Conservation (phyloP, 2,113 vertebrate genomes). For the Otocyon megalotis region DNA sequence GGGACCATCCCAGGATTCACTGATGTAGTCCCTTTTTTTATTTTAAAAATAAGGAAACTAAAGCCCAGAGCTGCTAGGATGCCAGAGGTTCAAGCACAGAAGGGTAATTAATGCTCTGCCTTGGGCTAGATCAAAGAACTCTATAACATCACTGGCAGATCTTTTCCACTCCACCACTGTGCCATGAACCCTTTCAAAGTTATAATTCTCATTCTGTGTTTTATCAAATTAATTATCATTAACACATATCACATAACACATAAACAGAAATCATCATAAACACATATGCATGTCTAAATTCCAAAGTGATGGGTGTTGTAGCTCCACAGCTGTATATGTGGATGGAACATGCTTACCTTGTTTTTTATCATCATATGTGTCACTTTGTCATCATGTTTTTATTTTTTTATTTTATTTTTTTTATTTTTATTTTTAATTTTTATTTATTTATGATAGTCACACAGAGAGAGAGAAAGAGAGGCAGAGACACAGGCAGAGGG, state of each 20-base stretch:
- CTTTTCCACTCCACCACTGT: neutral
- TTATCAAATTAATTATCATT: neutral
- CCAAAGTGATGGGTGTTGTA: neutral
- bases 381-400: neutral
- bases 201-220: constrained; percentile 19
- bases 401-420: too few species aligned
- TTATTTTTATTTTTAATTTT: too few species aligned
- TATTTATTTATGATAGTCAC: too few species aligned
- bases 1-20: neutral
- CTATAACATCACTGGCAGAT: neutral
- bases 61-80: neutral
- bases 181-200: neutral
- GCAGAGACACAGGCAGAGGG: too few species aligned
- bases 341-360: neutral
- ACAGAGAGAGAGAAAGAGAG: too few species aligned
- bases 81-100: neutral
- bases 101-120: neutral
- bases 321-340: neutral
- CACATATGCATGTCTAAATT: neutral
- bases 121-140: neutral
- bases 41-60: constrained; percentile 45
- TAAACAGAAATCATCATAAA: neutral
- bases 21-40: neutral
- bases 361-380: neutral
- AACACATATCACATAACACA: too few species aligned